Conservation (phyloP, 2,797 vertebrate genomes). For the Alca torda region DNA sequence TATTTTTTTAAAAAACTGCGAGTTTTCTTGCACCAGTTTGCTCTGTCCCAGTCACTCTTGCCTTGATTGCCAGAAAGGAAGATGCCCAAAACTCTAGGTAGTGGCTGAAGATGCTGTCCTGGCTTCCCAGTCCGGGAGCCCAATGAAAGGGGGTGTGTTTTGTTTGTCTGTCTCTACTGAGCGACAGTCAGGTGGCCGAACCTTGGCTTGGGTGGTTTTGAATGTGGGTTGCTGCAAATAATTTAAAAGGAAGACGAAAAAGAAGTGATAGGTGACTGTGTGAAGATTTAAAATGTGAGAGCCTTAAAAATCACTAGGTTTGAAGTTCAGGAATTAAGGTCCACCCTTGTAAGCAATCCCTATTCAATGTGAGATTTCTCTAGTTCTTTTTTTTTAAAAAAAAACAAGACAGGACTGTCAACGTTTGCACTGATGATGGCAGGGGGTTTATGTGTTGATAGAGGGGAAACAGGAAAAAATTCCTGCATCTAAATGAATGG, state of each 20-base stretch:
- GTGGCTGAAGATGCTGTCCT: neutral
- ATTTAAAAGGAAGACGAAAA: neutral
- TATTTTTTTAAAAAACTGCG: fast-evolving
- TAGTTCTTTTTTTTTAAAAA: neutral
- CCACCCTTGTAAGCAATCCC: neutral
- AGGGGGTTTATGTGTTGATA: neutral
- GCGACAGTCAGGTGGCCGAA: neutral
- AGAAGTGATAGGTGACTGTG: fast-evolving
- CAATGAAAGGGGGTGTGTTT: fast-evolving
- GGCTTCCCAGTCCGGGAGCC: neutral
- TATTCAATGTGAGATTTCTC: neutral
- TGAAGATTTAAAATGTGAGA: neutral
- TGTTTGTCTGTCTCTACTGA: neutral
- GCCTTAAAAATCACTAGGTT: neutral
- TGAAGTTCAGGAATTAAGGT: neutral
- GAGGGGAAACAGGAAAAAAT: neutral
- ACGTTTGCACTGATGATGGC: neutral
- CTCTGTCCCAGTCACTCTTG: neutral
- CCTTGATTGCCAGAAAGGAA: neutral
- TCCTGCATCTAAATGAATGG: neutral
- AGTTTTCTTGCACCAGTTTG: neutral
- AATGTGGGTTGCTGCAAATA: neutral
- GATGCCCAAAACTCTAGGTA: neutral
- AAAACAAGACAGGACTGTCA: neutral
- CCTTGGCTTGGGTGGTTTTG: neutral